Evolutionary conservation across 2,888 invertebrate genomes (phyloP).

Genomic region (Eulithis testata): DNA sequence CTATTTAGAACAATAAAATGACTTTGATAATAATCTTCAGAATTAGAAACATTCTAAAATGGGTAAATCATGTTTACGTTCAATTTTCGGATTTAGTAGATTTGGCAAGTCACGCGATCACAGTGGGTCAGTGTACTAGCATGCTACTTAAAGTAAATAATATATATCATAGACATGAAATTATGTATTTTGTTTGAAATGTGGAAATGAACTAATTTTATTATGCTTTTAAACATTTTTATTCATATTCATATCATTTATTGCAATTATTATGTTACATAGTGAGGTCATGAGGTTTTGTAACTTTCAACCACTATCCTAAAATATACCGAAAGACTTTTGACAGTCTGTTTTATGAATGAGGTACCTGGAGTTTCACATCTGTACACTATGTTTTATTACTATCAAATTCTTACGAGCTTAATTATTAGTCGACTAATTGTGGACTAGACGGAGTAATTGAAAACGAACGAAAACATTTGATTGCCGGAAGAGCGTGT

Average conservation of each 20-base stretch:
- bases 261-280: too few species aligned
- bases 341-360: too few species aligned
- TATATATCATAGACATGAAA: conserved; percentile 4
- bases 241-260: too few species aligned
- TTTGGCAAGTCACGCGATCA: conserved; percentile 28
- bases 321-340: too few species aligned
- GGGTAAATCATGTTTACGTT: conserved; percentile 20
- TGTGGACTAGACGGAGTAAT: conserved; percentile 38
- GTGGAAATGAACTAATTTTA: too few species aligned
- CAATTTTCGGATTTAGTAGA: conserved; percentile 16
- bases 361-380: conserved; percentile 7
- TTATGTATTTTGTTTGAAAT: too few species aligned
- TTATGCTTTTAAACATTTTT: too few species aligned
- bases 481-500: conserved; percentile 42
- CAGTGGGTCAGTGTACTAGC: conserved; percentile 14
- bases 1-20: neutral
- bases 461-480: conserved; percentile 36
- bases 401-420: conserved; percentile 2
- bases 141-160: neutral
- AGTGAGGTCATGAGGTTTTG: too few species aligned
- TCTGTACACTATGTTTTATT: conserved; percentile 9
- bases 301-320: too few species aligned
- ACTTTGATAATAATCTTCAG: neutral
- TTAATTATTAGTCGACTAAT: conserved; percentile 36
- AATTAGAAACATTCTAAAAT: neutral